Evolutionary conservation across 2,888 invertebrate genomes (phyloP).

Genomic region (Cetonia aurata): DNA sequence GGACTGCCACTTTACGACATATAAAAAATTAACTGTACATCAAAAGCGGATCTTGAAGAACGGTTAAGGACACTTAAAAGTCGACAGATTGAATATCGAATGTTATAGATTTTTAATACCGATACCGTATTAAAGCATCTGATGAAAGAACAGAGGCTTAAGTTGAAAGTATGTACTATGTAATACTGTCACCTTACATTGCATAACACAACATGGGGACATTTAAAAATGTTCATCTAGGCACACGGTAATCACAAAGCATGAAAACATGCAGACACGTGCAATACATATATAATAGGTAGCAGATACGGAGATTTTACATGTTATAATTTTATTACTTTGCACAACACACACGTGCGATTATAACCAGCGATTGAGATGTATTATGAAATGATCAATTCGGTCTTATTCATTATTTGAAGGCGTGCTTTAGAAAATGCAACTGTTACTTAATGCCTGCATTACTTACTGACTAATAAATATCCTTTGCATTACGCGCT

Average conservation of each 20-base stretch:
- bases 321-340: constrained; percentile 41
- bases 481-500: constrained; percentile 25
- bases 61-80: constrained; percentile 1
- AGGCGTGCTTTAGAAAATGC: constrained; percentile 37
- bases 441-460: constrained; percentile 26
- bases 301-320: constrained; percentile 18
- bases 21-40: constrained; percentile 27
- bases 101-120: too few species aligned
- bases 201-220: constrained; percentile 7
- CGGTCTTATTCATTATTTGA: constrained; percentile 24
- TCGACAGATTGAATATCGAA: too few species aligned
- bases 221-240: constrained; percentile 10
- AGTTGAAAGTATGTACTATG: neutral
- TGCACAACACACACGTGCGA: constrained; percentile 37
- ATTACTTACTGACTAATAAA: constrained; percentile 19
- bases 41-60: constrained; percentile 4
- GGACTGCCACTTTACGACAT: constrained; percentile 10
- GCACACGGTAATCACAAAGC: constrained; percentile 25
- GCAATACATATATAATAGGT: constrained; percentile 6
- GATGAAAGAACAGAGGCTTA: neutral
- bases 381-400: constrained; percentile 41
- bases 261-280: neutral
- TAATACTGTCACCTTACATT: constrained; percentile 9
- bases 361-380: constrained; percentile 29
- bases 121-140: neutral